Evolutionary conservation across 2,888 invertebrate species (phyloP), one percentile per base, ranked within the genome.

Genomic region (Eudiplozoon nipponicum): DNA sequence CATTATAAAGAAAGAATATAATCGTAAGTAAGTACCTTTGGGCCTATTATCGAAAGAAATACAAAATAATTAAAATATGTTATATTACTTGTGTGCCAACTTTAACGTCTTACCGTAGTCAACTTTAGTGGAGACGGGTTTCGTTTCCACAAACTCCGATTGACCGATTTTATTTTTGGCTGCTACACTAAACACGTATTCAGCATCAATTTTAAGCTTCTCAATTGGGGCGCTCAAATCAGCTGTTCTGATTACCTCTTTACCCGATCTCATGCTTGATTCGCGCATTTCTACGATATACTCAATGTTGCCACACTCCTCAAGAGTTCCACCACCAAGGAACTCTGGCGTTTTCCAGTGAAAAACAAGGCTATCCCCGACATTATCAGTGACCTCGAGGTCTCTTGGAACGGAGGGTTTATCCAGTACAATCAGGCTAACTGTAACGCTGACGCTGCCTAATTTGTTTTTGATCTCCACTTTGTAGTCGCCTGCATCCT

Each of bases 121-220:
- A n/a, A 31, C n/a, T 17, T 31, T 31, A 13, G 17, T 31, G 7
- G 17, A 13, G n/a, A 13, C 35, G n/a, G 36, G 36, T 29, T 17
- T 3, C n/a, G 21, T 75, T 54, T 72, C 70, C 33, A 71, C 61
- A 9, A 73, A 70, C 47, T 74, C 74, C 18, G 75, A 74, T 34
- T 64, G 61, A 3, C 76, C 76, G 36, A 73, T 67, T 7, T 72
- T 69, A 57, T 77, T 77, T 46, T 68, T 68, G 1, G 75, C 75
- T 50, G 70, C 67, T 11, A 77, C 67, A 45, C 75, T 65, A 65
- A 76, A 74, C 61, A 71, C 67, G 52, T 77, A 77, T 50, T 72
- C 70, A 21, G 67, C 63, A 51, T 73, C 70, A 53, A 71, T 70
- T 48, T 69, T 67, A 39, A 77, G 61, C 52, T 69, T 68, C 51